phyloP scores from a whole-genome alignment of 2,113 vertebrate species.

The Trichechus manatus region DNA sequence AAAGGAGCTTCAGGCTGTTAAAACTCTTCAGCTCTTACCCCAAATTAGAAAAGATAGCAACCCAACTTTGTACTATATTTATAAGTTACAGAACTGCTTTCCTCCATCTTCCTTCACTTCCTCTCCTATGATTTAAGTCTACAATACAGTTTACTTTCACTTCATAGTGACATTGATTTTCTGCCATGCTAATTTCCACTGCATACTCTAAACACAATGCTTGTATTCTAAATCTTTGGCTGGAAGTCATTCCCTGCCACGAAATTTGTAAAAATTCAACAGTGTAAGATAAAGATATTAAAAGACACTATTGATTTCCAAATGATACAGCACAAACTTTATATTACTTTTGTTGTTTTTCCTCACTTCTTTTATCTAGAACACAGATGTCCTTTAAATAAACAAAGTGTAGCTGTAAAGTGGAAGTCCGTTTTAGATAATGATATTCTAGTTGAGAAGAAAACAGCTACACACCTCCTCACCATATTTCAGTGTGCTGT shows the following conservation, averaged over 20 bases:
- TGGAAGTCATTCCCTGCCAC: background rate
- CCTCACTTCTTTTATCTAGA: conserved; percentile 32
- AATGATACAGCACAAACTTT: background rate
- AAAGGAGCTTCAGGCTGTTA: conserved; percentile 32
- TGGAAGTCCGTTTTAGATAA: conserved; percentile 1
- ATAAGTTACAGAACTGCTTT: conserved; percentile 33
- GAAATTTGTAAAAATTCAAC: conserved; percentile 7
- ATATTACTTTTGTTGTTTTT: background rate
- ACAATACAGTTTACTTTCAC: conserved; percentile 40
- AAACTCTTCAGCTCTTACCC: conserved; percentile 61
- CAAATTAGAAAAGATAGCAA: conserved; percentile 47
- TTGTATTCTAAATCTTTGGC: background rate
- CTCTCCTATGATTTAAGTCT: background rate
- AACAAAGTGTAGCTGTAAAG: conserved; percentile 28
- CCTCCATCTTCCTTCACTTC: background rate
- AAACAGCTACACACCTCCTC: background rate
- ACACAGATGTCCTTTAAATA: background rate
- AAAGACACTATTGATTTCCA: background rate
- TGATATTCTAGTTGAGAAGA: background rate
- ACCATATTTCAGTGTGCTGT: background rate
- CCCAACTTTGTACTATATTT: conserved; percentile 58
- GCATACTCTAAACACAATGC: conserved; percentile 5
- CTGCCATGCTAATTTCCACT: background rate
- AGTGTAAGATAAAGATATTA: background rate
- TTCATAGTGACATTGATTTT: background rate